Evolutionary conservation across 1,140 invertebrate species (phyloP), one percentile per base, ranked within the genome.

Genomic region (Temnothorax nylanderi): DNA sequence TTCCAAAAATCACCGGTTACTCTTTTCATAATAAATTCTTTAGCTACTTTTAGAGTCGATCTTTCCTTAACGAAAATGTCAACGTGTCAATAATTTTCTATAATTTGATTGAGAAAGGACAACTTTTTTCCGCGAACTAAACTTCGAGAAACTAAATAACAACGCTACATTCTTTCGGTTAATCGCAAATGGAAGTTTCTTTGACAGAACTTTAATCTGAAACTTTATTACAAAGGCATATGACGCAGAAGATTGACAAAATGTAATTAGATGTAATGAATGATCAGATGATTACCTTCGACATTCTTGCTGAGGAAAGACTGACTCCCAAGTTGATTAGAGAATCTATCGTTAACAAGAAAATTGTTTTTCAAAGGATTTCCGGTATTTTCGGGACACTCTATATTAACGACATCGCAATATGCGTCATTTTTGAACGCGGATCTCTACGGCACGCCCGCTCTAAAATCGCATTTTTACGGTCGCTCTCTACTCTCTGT

Each of bases 381-480:
- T 64, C 60, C 32, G 60, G 1, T 7, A 8, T 67, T 44, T 44
- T 21, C 10, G 37, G 37, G 8, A 8, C n/a, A 21, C 18, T 44
- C 18, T 26, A 10, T 21, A 41, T 44, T 41, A 49, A 58, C 32
- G 3, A 41, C 16, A 56, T 56, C 7, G 51, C n/a, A 3, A 41
- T 26, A n/a, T 16, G 34, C 32, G 13, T 56, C n/a, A 75, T 75
- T 75, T 26, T 41, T 78, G 16, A 44, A 64, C 16, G 26, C 21
- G 34, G 16, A 47, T 78, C 41, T 78, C 26, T 32, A 21, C 44
- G 4, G 34, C 21, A 56, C 32, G n/a, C n/a, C 11, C 49, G 49
- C 32, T 75, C 34, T 44, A 44, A 78, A 78, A 78, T 60, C 37
- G 7, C 8, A 34, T 47, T 49, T 64, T 78, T 47, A 65, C 75